Percentiles rank a stretch among this genome's conserved stretches.
phyloP scores from a whole-genome alignment of 2,113 vertebrate genomes.

The Nibea albiflora region DNA sequence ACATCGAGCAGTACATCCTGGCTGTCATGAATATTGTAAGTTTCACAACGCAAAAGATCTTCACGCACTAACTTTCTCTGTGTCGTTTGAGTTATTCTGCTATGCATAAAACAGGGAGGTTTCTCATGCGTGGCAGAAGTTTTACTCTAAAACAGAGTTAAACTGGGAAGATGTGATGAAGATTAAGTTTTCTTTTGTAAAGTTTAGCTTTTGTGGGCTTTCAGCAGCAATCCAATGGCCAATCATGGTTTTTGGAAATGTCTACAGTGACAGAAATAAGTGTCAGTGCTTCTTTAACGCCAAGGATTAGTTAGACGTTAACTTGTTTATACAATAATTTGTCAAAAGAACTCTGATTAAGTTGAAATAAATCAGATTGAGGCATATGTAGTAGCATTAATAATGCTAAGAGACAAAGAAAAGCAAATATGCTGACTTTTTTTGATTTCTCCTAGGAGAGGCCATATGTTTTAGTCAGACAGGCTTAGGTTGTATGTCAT shows the following conservation, averaged over 20 bases:
- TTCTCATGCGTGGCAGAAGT: background rate
- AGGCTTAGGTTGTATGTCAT: slow-evolving; percentile 38
- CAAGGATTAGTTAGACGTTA: background rate
- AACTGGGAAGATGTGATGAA: background rate
- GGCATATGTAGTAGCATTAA: background rate
- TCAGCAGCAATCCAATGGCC: slow-evolving; percentile 2
- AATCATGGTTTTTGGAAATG: slow-evolving; percentile 4
- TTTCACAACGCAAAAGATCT: slow-evolving; percentile 82
- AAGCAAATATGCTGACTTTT: slow-evolving; percentile 11
- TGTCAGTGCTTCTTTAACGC: background rate
- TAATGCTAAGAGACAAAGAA: slow-evolving; percentile 25
- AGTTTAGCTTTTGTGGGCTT: background rate
- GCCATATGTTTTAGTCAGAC: slow-evolving; percentile 35
- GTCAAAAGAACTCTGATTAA: background rate
- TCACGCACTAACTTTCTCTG: background rate
- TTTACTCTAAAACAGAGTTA: background rate
- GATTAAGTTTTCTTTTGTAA: slow-evolving; percentile 13
- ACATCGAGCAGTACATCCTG: slow-evolving; percentile 98
- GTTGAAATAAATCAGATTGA: background rate
- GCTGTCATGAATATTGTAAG: slow-evolving; percentile 99
- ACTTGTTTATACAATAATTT: background rate
- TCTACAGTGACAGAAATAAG: background rate
- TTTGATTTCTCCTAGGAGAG: slow-evolving; percentile 7
- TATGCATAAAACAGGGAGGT: background rate
- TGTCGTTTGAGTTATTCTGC: background rate